Conservation (phyloP, 2,113 vertebrate species). For the Ancistrus triradiatus region DNA sequence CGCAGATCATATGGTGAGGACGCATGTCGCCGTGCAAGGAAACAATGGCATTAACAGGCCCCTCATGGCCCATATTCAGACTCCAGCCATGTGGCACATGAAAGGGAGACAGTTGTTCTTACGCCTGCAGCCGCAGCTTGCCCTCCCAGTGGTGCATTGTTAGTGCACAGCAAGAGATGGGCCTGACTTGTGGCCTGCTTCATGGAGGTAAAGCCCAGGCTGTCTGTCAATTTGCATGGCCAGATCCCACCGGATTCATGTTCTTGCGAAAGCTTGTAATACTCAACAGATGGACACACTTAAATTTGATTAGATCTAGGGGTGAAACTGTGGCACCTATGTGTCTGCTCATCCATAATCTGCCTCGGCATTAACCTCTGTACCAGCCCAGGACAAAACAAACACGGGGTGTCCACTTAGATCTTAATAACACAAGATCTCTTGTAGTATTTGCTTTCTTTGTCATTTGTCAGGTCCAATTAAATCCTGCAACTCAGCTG, state of each 20-base stretch:
- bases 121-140: constrained; percentile 45
- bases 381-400: constrained; percentile 20
- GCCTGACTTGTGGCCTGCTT: constrained; percentile 78
- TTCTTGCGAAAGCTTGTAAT: constrained; percentile 56
- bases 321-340: constrained; percentile 40
- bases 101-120: constrained; percentile 70
- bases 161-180: constrained; percentile 73
- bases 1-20: constrained; percentile 70
- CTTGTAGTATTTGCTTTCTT: constrained; percentile 48
- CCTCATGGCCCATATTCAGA: constrained; percentile 77
- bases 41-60: constrained; percentile 80
- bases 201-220: constrained; percentile 69
- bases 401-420: neutral
- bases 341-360: constrained; percentile 27
- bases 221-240: constrained; percentile 74
- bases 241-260: constrained; percentile 33
- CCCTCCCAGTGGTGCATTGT: constrained; percentile 76
- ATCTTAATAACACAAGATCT: neutral
- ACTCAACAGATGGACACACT: constrained; percentile 77
- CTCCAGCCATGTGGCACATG: constrained; percentile 79
- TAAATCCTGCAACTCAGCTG: constrained; percentile 80
- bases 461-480: constrained; percentile 72
- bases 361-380: constrained; percentile 9
- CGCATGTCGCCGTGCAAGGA: constrained; percentile 62
- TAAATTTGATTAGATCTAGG: constrained; percentile 77